These are phyloP conservation scores for Aphidius gifuensis DNA, from an alignment of 1,140 invertebrate species.

Conservation along the genomic window DNA sequence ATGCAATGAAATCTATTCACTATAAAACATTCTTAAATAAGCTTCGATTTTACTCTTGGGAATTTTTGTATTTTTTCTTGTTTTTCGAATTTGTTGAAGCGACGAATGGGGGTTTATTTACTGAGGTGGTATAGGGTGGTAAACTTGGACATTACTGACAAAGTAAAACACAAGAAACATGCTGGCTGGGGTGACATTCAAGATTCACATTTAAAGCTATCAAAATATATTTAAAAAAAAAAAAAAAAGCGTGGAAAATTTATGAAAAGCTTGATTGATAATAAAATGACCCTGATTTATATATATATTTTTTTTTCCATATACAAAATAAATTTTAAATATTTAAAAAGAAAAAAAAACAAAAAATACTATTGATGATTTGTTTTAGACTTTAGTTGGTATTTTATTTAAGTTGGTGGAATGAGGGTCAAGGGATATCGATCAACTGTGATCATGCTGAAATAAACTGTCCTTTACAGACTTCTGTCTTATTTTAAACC, in stretches of 20 bases:
- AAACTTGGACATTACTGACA: constrained; percentile 8
- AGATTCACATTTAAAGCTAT: too few relatives aligned
- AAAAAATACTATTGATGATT: background rate
- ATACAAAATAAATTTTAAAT: background rate
- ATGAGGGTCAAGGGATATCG: constrained; percentile 35
- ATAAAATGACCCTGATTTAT: too few relatives aligned
- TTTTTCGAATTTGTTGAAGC: constrained; percentile 28
- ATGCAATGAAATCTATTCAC: constrained; percentile 2
- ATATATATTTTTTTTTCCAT: too few relatives aligned
- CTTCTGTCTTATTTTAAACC: constrained; percentile 37
- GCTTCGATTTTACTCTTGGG: constrained; percentile 10
- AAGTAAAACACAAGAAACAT: constrained; percentile 55
- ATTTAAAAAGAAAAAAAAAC: background rate
- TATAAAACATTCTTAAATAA: constrained; percentile 12
- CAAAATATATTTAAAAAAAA: background rate
- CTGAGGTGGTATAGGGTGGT: background rate
- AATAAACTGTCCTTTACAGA: constrained; percentile 54
- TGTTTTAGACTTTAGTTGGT: background rate
- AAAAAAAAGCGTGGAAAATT: background rate
- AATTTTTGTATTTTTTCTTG: constrained; percentile 22
- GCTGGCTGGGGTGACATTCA: constrained; percentile 43
- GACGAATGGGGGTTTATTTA: constrained; percentile 17
- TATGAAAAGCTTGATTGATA: background rate
- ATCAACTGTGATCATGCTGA: constrained; percentile 51
- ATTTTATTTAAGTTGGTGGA: background rate